phyloP scores from a whole-genome alignment of 2,888 invertebrate genomes.

The Chloroclystis v-ata region DNA sequence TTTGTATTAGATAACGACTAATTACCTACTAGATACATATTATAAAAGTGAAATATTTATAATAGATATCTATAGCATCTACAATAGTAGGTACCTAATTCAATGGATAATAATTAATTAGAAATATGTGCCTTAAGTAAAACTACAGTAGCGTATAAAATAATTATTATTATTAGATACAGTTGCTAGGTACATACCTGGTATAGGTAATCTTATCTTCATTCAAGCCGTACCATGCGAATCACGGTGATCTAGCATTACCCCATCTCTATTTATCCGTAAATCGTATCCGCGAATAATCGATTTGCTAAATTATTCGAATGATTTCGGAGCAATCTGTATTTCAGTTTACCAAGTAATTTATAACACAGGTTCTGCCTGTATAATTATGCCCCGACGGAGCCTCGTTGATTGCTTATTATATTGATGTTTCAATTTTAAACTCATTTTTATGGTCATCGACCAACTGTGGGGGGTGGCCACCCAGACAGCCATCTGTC shows the following conservation, averaged over 20 bases:
- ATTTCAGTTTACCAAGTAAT: constrained; percentile 62
- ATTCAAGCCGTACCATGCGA: background rate
- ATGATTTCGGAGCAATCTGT: constrained; percentile 62
- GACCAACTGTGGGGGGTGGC: constrained; percentile 79
- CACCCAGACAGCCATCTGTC: constrained; percentile 62
- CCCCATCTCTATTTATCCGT: constrained; percentile 5
- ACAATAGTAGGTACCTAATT: too few species aligned
- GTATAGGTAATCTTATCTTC: background rate
- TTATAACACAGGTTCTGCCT: constrained; percentile 67
- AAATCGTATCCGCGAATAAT: constrained; percentile 13
- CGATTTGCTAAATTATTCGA: constrained; percentile 17
- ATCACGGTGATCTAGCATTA: background rate
- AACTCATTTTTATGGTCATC: constrained; percentile 79
- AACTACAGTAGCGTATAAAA: too few species aligned
- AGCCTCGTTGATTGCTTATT: constrained; percentile 74
- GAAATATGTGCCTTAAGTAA: too few species aligned
- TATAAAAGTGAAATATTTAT: too few species aligned
- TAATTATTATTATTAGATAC: too few species aligned
- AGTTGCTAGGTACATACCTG: too few species aligned
- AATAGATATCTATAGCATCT: too few species aligned
- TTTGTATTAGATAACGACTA: too few species aligned
- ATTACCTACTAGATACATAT: too few species aligned
- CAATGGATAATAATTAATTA: too few species aligned
- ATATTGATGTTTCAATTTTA: constrained; percentile 79
- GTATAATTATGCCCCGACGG: constrained; percentile 71